These are phyloP conservation scores for Heterochromis multidens DNA, from an alignment of 2,113 vertebrate species.

Conservation along the genomic window DNA sequence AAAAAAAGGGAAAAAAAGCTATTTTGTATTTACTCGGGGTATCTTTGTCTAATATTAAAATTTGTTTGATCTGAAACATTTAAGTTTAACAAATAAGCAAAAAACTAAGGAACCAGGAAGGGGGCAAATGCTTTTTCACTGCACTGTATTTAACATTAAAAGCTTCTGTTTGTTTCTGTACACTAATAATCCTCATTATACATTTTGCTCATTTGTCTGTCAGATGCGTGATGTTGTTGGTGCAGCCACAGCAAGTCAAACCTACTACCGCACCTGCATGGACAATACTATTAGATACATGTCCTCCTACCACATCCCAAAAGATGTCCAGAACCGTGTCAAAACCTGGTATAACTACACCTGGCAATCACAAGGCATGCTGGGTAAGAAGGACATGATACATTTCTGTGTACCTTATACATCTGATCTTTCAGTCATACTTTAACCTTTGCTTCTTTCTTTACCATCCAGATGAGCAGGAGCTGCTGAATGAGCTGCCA, in stretches of 20 bases:
- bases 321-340: slow-evolving; percentile 87
- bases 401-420: neutral
- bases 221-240: slow-evolving; percentile 98
- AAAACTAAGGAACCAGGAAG: neutral
- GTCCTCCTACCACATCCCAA: slow-evolving; percentile 92
- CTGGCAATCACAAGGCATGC: slow-evolving; percentile 97
- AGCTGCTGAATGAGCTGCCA: slow-evolving; percentile 89
- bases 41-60: too few species aligned
- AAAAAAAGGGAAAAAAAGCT: too few species aligned
- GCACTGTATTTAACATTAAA: neutral
- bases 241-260: slow-evolving; percentile 89
- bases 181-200: neutral
- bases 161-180: neutral
- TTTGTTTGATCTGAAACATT: neutral
- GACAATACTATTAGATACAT: slow-evolving; percentile 97
- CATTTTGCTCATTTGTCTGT: neutral
- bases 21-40: too few species aligned
- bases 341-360: slow-evolving; percentile 98
- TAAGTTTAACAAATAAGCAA: neutral
- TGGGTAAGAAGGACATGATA: slow-evolving; percentile 81
- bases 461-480: slow-evolving; percentile 84
- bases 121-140: neutral
- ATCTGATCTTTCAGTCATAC: neutral
- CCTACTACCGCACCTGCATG: slow-evolving; percentile 92
- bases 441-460: neutral